Percentiles rank a stretch among this genome's conserved stretches.
phyloP scores from a whole-genome alignment of 2,888 invertebrate species.

The Trichopria drosophilae region DNA sequence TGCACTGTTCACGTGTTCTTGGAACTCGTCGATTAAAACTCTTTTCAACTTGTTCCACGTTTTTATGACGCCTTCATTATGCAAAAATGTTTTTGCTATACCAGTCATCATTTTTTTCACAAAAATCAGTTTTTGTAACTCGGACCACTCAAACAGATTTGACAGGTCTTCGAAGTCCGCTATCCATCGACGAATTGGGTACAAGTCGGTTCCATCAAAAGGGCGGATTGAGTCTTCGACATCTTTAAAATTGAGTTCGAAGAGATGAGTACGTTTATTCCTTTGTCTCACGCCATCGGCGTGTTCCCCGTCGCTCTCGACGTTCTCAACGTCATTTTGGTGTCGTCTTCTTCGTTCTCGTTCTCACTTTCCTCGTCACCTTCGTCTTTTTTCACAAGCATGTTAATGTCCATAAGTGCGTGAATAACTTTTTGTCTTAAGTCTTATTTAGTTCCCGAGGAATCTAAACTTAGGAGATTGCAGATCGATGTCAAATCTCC shows the following conservation, averaged over 20 bases:
- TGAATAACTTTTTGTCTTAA: neutral
- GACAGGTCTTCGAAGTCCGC: too few relatives aligned
- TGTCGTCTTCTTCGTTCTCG: neutral
- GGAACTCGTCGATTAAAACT: too few relatives aligned
- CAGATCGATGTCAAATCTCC: constrained; percentile 9
- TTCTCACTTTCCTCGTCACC: neutral
- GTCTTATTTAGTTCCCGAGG: constrained; percentile 1
- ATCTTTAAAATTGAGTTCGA: too few relatives aligned
- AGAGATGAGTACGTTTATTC: too few relatives aligned
- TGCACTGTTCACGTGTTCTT: constrained; percentile 5
- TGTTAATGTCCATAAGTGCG: constrained; percentile 1
- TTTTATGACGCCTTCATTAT: constrained; percentile 38
- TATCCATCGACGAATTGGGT: too few relatives aligned
- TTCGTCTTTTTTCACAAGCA: too few relatives aligned
- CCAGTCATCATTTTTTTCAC: constrained; percentile 42
- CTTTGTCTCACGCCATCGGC: too few relatives aligned
- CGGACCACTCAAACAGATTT: too few relatives aligned
- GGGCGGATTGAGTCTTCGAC: too few relatives aligned
- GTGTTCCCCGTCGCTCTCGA: neutral
- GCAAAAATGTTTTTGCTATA: constrained; percentile 39
- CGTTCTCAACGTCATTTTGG: neutral
- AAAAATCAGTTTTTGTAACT: too few relatives aligned
- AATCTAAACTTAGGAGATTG: constrained; percentile 5
- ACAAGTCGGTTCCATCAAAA: too few relatives aligned
- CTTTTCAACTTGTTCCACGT: too few relatives aligned